Percentiles rank a stretch among this genome's conserved stretches.
Evolutionary conservation across 2,888 invertebrate species (phyloP).

Genomic region (Branchipolynoe longqiensis): DNA sequence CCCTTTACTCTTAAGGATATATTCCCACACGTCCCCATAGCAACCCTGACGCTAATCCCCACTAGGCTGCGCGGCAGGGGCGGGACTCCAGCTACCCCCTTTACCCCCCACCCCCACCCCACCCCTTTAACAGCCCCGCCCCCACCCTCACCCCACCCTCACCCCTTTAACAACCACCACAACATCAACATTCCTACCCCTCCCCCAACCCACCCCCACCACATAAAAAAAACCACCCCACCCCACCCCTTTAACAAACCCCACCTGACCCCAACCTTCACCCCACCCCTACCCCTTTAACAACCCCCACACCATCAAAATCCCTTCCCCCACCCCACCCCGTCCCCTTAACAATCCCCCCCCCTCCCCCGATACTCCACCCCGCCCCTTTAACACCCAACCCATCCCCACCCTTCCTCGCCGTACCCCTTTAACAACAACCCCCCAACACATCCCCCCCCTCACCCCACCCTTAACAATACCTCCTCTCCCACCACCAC

Average conservation of each 20-base stretch:
- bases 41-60: constrained; percentile 47
- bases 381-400: neutral
- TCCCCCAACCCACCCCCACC: neutral
- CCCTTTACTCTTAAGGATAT: constrained; percentile 52
- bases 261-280: neutral
- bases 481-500: no score
- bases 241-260: neutral
- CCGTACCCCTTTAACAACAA: neutral
- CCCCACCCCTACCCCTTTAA: neutral
- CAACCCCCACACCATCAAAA: neutral
- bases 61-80: constrained; percentile 11
- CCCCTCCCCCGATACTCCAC: neutral
- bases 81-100: neutral
- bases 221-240: neutral
- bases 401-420: neutral
- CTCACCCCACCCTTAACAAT: no score
- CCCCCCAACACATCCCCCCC: no score
- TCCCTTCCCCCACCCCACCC: neutral
- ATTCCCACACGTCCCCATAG: constrained; percentile 42
- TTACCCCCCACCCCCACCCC: neutral
- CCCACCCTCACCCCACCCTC: neutral
- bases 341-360: neutral
- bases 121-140: neutral
- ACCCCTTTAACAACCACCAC: neutral
- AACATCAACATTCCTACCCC: neutral